Conservation (phyloP, 2,797 vertebrate genomes). For the Anguilla marmorata region DNA sequence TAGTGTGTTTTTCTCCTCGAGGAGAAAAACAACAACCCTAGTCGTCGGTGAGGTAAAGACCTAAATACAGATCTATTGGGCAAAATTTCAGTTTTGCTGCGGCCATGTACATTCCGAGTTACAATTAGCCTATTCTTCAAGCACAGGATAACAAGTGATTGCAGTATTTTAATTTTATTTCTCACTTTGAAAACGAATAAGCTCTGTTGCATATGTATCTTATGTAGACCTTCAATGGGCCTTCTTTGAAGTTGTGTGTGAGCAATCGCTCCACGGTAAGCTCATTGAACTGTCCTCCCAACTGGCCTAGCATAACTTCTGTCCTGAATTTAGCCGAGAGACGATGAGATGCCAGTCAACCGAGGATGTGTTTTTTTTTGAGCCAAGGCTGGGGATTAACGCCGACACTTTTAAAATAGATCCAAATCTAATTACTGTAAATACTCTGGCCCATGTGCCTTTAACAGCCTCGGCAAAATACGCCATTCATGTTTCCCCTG, state of each 20-base stretch:
- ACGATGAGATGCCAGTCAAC: slow-evolving; percentile 18
- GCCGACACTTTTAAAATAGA: slow-evolving; percentile 66
- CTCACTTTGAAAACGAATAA: background rate
- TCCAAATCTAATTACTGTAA: slow-evolving; percentile 64
- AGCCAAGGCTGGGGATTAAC: slow-evolving; percentile 58
- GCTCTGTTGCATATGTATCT: background rate
- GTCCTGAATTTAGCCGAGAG: slow-evolving; percentile 12
- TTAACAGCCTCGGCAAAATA: background rate
- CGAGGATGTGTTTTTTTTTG: slow-evolving; percentile 26
- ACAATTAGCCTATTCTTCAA: background rate
- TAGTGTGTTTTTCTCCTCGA: background rate
- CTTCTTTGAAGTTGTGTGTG: background rate
- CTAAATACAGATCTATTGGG: background rate
- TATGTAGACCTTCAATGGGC: background rate
- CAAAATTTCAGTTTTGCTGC: background rate
- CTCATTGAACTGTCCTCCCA: slow-evolving; percentile 2
- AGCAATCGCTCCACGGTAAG: background rate
- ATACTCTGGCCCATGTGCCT: background rate
- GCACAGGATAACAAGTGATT: background rate
- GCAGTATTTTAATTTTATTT: background rate
- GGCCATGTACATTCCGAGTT: background rate
- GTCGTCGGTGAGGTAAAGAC: background rate
- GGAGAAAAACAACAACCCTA: slow-evolving; percentile 19
- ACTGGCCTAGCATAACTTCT: background rate
- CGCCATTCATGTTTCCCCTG: background rate